A percentile compares a stretch with the other conserved stretches of the same genome.
phyloP scores from a whole-genome alignment of 2,797 vertebrate genomes.

The Oreortyx pictus region DNA sequence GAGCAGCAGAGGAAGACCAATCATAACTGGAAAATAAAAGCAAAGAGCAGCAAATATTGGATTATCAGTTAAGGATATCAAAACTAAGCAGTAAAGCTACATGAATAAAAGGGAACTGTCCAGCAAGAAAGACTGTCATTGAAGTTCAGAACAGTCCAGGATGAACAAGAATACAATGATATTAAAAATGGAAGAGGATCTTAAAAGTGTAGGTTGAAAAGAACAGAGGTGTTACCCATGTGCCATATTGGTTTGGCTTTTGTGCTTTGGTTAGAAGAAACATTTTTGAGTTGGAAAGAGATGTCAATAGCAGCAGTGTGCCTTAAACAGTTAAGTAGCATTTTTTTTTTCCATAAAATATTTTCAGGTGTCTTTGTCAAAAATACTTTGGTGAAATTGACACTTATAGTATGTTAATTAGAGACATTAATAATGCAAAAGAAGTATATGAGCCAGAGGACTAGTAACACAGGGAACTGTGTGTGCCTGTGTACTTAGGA shows the following conservation, averaged over 20 bases:
- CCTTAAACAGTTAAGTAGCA: background rate
- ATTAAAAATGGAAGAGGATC: background rate
- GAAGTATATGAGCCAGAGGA: background rate
- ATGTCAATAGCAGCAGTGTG: background rate
- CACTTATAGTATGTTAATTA: background rate
- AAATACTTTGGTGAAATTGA: background rate
- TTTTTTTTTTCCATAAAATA: background rate
- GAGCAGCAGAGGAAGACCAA: background rate
- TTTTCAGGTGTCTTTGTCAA: background rate
- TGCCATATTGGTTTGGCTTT: background rate
- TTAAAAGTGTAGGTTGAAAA: background rate
- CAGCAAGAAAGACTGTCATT: background rate
- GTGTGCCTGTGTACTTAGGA: fast-evolving
- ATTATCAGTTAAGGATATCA: background rate
- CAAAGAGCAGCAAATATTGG: background rate
- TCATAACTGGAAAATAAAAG: background rate
- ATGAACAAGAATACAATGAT: background rate
- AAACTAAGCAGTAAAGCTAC: background rate
- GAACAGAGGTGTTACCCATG: background rate
- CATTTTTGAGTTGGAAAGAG: background rate
- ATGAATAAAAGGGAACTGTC: background rate
- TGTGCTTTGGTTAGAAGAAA: background rate
- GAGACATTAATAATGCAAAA: background rate
- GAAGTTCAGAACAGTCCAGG: background rate
- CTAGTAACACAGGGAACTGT: background rate